phyloP scores from a whole-genome alignment of 2,797 vertebrate species.

The Sebastes jordani region DNA sequence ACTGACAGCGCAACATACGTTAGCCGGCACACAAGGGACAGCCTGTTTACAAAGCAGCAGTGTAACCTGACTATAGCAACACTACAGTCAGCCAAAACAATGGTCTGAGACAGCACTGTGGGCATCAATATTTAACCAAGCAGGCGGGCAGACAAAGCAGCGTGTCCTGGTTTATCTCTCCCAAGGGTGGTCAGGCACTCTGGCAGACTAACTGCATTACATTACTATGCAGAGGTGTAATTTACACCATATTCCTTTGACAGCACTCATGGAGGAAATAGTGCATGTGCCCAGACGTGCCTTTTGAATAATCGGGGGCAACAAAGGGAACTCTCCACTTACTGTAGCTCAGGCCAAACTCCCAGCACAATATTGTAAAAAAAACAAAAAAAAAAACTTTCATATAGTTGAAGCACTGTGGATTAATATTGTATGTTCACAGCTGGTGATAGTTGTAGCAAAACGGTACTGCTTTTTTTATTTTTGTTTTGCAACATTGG shows the following conservation, averaged over 20 bases:
- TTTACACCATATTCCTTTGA: constrained; percentile 53
- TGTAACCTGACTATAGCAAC: constrained; percentile 45
- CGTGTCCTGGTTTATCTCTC: constrained; percentile 54
- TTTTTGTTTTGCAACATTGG: constrained; percentile 9
- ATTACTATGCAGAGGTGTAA: constrained; percentile 52
- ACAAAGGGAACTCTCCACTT: background rate
- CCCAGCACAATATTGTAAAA: background rate
- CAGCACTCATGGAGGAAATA: constrained; percentile 1
- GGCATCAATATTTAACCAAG: constrained; percentile 70
- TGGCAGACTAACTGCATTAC: constrained; percentile 56
- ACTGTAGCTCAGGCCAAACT: background rate
- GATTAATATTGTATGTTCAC: constrained; percentile 14
- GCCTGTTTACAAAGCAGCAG: constrained; percentile 48
- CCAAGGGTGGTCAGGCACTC: constrained; percentile 28
- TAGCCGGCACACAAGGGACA: constrained; percentile 43
- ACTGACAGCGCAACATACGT: constrained; percentile 56
- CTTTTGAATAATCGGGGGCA: background rate
- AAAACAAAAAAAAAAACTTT: background rate
- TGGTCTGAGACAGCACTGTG: constrained; percentile 37
- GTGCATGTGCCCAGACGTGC: constrained; percentile 3
- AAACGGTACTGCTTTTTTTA: background rate
- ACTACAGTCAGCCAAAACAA: constrained; percentile 58
- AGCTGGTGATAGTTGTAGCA: constrained; percentile 3
- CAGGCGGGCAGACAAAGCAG: constrained; percentile 37
- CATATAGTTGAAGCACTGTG: background rate